These are phyloP conservation scores for Corythucha ciliata DNA, from an alignment of 2,888 invertebrate species.

Conservation along the genomic window DNA sequence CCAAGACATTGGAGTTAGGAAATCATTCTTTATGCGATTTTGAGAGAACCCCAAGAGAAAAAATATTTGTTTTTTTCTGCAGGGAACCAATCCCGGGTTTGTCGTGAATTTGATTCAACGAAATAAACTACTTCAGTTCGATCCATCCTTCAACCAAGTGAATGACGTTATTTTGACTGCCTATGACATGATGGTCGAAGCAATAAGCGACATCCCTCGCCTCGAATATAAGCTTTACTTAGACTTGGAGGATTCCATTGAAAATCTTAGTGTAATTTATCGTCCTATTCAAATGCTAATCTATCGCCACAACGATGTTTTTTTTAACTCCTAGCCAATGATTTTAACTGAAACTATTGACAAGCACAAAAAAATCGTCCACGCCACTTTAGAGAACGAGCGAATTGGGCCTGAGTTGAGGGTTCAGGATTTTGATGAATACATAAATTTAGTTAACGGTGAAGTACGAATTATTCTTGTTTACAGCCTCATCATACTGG, in stretches of 20 bases:
- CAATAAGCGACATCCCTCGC: conserved; percentile 61
- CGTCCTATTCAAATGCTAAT: no score
- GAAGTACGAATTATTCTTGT: conserved; percentile 35
- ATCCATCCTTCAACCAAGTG: conserved; percentile 66
- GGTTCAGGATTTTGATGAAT: conserved; percentile 67
- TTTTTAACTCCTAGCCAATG: conserved; percentile 59
- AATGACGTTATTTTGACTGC: conserved; percentile 57
- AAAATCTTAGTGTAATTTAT: conserved; percentile 20
- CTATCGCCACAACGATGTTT: no score
- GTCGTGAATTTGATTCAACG: conserved; percentile 51
- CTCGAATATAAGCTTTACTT: conserved; percentile 70
- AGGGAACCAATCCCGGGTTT: conserved; percentile 51
- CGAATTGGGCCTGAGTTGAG: conserved; percentile 62
- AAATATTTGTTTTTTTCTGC: conserved; percentile 3
- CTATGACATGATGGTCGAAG: conserved; percentile 64
- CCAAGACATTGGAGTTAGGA: conserved; percentile 37
- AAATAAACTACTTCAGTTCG: conserved; percentile 56
- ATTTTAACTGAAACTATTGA: conserved; percentile 61
- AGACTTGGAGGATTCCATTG: conserved; percentile 45
- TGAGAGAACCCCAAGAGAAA: no score
- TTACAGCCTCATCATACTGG: neutral
- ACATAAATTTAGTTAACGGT: conserved; percentile 65
- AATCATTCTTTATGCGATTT: no score
- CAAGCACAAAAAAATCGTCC: conserved; percentile 52
- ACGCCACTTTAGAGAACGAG: conserved; percentile 57